Conservation (phyloP, 2,797 vertebrate genomes). For the Xiphophorus birchmanni region DNA sequence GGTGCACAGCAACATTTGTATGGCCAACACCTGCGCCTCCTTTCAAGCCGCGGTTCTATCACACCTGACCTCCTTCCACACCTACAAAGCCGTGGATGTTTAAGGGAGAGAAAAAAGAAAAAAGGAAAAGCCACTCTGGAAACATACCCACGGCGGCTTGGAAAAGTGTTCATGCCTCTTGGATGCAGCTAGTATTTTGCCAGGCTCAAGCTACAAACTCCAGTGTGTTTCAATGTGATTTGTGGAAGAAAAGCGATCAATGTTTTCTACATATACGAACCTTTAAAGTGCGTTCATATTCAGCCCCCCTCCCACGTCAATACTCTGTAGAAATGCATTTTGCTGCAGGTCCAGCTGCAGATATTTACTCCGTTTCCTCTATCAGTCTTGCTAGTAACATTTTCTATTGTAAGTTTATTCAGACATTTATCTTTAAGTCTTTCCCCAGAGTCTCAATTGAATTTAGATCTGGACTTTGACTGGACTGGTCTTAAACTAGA, state of each 20-base stretch:
- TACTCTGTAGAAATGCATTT: neutral
- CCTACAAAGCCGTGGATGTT: constrained; percentile 25
- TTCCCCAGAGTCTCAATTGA: neutral
- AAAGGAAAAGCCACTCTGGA: neutral
- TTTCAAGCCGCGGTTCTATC: constrained; percentile 1
- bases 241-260: neutral
- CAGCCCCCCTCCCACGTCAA: neutral
- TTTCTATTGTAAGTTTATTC: neutral
- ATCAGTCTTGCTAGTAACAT: neutral
- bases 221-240: neutral
- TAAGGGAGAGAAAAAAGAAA: neutral
- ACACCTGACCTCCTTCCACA: constrained; percentile 29
- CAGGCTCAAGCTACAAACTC: neutral
- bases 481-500: neutral
- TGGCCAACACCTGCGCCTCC: constrained; percentile 31
- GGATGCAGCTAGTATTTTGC: neutral
- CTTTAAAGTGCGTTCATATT: neutral
- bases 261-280: neutral
- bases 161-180: neutral
- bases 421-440: neutral
- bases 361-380: neutral
- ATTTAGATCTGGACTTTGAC: neutral
- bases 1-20: constrained; percentile 26
- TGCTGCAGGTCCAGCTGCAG: neutral
- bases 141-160: neutral